phyloP scores from a whole-genome alignment of 2,113 vertebrate species.

The Hippocampus guttulatus region DNA sequence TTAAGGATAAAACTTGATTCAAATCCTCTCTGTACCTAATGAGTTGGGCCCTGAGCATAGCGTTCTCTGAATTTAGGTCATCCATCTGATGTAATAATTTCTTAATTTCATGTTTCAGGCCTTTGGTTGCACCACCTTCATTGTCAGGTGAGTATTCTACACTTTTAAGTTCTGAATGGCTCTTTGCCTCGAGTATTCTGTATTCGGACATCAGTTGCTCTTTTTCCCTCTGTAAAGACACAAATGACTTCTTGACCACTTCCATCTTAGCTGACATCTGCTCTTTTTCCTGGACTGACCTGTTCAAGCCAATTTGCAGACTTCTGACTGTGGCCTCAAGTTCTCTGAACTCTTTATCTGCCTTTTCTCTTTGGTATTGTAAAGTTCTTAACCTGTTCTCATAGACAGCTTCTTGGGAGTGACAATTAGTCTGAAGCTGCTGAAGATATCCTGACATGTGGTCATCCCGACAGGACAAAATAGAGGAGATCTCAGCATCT shows the following conservation, averaged over 20 bases:
- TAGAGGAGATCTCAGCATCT: conserved; percentile 79
- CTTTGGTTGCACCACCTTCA: conserved; percentile 58
- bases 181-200: conserved; percentile 67
- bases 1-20: conserved; percentile 83
- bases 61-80: conserved; percentile 87
- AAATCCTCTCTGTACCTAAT: conserved; percentile 83
- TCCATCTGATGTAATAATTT: conserved; percentile 77
- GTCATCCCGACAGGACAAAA: conserved; percentile 78
- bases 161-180: conserved; percentile 53
- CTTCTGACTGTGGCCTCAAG: conserved; percentile 66
- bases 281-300: conserved; percentile 69
- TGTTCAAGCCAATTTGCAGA: conserved; percentile 65
- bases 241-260: conserved; percentile 76
- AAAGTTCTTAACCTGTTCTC: conserved; percentile 68
- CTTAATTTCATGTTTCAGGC: conserved; percentile 76
- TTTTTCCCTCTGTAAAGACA: conserved; percentile 78
- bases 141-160: conserved; percentile 63
- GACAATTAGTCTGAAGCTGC: conserved; percentile 75
- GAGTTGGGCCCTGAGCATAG: conserved; percentile 83
- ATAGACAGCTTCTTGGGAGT: conserved; percentile 68
- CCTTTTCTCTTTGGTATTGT: conserved; percentile 64
- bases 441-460: conserved; percentile 78
- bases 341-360: conserved; percentile 57
- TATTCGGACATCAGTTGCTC: conserved; percentile 73
- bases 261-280: conserved; percentile 69